Evolutionary conservation across 2,113 vertebrate genomes (phyloP).

Genomic region (Dasyurus viverrinus): DNA sequence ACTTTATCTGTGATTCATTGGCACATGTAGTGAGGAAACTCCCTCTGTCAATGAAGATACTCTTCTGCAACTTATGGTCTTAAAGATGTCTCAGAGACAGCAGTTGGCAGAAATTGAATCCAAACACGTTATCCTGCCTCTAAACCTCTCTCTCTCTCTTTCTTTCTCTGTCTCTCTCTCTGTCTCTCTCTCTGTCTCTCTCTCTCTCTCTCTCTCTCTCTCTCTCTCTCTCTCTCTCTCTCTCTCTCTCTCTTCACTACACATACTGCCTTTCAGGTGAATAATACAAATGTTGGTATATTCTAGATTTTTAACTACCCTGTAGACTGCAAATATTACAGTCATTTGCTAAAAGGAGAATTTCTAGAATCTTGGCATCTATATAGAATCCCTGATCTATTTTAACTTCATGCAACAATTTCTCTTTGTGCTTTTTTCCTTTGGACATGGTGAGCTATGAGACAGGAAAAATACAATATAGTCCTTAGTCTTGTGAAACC

Average conservation of each 20-base stretch:
- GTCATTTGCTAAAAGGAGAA: not conserved
- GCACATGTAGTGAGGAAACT: not conserved
- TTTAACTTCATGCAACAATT: not conserved
- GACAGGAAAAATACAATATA: not conserved
- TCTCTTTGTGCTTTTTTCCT: not conserved
- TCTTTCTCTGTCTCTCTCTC: no score
- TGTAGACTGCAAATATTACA: not conserved
- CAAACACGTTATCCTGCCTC: not conserved
- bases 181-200: not conserved
- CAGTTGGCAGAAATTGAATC: not conserved
- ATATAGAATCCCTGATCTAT: not conserved
- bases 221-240: not conserved
- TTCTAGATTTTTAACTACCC: slow-evolving; percentile 29
- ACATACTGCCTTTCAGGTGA: not conserved
- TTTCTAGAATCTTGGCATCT: not conserved
- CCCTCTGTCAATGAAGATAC: not conserved
- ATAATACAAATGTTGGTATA: slow-evolving; percentile 42
- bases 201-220: not conserved
- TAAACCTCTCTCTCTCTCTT: not conserved
- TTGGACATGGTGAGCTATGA: not conserved
- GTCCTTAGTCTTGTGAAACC: not conserved
- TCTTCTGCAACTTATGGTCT: not conserved
- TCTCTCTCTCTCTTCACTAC: not conserved
- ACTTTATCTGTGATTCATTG: not conserved
- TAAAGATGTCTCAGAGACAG: not conserved